Percentiles rank a stretch among this genome's conserved stretches.
phyloP scores from a whole-genome alignment of 2,113 vertebrate genomes.

The Oreochromis spilurus region DNA sequence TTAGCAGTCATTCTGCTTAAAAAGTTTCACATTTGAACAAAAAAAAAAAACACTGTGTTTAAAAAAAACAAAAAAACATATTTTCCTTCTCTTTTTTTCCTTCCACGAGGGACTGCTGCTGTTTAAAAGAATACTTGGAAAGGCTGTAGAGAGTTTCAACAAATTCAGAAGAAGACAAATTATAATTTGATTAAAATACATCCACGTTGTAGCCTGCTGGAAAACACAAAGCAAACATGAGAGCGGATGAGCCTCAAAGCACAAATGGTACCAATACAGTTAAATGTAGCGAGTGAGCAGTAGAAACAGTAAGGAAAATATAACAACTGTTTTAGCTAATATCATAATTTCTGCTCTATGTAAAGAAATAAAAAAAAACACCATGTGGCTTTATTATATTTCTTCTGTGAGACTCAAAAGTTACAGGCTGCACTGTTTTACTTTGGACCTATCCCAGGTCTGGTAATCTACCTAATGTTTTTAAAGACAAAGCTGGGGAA shows the following conservation, averaged over 20 bases:
- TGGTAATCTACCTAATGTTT: neutral
- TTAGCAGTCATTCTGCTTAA: neutral
- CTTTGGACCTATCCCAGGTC: neutral
- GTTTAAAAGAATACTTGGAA: neutral
- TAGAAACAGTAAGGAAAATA: neutral
- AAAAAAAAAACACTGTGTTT: neutral
- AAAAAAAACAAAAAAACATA: neutral
- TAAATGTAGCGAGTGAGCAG: neutral
- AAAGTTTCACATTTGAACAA: neutral
- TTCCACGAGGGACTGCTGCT: neutral
- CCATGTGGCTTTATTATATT: neutral
- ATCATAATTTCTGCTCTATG: neutral
- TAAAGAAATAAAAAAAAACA: neutral
- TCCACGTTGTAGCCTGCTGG: neutral
- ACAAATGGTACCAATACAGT: neutral
- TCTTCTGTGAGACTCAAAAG: neutral
- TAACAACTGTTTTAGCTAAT: neutral
- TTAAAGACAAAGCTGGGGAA: neutral
- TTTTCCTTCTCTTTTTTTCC: neutral
- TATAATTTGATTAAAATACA: neutral
- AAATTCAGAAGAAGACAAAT: neutral
- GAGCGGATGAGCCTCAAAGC: neutral
- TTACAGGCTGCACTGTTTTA: neutral
- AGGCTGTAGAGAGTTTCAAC: neutral
- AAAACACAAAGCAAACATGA: neutral